Conservation (phyloP, 2,888 invertebrate species). For the Hirtodrosophila duncani region DNA sequence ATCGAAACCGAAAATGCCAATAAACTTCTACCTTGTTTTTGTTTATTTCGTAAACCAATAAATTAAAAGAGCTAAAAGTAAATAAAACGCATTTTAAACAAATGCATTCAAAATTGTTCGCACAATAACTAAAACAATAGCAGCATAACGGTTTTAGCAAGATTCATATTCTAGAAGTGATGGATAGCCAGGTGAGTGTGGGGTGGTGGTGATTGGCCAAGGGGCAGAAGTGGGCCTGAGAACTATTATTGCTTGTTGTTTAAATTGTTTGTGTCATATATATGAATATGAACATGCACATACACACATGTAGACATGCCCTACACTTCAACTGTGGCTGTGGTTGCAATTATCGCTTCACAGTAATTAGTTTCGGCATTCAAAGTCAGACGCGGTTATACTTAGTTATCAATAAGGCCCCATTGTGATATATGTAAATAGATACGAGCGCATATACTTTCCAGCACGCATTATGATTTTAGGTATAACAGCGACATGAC, state of each 20-base stretch:
- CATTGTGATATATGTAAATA: conserved; percentile 49
- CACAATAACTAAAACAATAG: conserved; percentile 42
- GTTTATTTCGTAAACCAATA: too few relatives aligned
- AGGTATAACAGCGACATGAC: conserved; percentile 27
- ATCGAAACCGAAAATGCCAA: too few relatives aligned
- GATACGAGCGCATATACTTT: conserved; percentile 26
- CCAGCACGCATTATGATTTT: conserved; percentile 8
- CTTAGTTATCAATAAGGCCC: conserved; percentile 44
- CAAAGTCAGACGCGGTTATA: too few relatives aligned
- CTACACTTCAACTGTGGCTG: not conserved
- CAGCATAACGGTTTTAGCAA: conserved; percentile 22
- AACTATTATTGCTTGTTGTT: too few relatives aligned
- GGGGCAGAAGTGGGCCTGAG: too few relatives aligned
- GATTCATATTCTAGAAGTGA: conserved; percentile 54
- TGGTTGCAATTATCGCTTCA: conserved; percentile 25
- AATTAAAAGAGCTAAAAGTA: too few relatives aligned
- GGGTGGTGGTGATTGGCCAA: not conserved
- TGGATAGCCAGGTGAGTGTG: conserved; percentile 74
- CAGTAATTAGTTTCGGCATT: conserved; percentile 38
- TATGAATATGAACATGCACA: too few relatives aligned
- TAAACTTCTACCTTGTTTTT: too few relatives aligned
- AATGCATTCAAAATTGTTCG: not conserved
- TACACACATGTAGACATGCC: too few relatives aligned
- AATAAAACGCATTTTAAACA: too few relatives aligned
- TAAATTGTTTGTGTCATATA: too few relatives aligned